These are phyloP conservation scores for Chionis minor DNA, from an alignment of 2,113 vertebrate genomes.

Conservation along the genomic window DNA sequence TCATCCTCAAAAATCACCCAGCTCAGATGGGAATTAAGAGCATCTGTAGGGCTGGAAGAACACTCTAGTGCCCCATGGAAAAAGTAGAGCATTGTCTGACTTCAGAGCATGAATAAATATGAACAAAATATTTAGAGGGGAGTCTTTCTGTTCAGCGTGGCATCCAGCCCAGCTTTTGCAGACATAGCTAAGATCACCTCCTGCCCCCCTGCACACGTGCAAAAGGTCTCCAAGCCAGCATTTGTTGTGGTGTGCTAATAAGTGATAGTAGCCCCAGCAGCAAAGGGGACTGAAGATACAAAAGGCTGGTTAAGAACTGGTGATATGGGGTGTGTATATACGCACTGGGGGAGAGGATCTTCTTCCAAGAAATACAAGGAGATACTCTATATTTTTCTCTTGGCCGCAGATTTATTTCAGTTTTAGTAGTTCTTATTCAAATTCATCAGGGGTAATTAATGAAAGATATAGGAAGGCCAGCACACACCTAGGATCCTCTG, in stretches of 20 bases:
- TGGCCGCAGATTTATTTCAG: constrained; percentile 65
- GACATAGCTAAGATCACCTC: neutral
- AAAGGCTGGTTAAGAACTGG: constrained; percentile 33
- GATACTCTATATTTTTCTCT: constrained; percentile 51
- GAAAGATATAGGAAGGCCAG: constrained; percentile 57
- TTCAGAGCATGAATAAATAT: neutral
- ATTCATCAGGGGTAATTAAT: constrained; percentile 76
- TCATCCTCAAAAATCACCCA: neutral
- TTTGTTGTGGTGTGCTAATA: neutral
- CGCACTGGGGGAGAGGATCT: neutral
- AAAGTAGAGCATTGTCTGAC: neutral
- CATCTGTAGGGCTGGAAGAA: neutral
- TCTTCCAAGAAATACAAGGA: constrained; percentile 57
- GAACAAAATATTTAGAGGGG: neutral
- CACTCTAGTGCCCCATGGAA: neutral
- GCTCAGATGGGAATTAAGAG: neutral
- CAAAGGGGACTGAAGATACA: neutral
- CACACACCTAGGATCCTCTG: constrained; percentile 47
- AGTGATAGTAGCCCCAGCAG: neutral
- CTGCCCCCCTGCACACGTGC: neutral
- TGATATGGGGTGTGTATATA: neutral
- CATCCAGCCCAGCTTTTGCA: neutral
- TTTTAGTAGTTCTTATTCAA: constrained; percentile 73
- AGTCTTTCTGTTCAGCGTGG: neutral
- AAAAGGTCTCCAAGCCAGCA: neutral